A percentile compares a stretch with the other conserved stretches of the same genome.
Evolutionary conservation across 2,113 vertebrate genomes (phyloP).

Genomic region (Hymenochirus boettgeri): DNA sequence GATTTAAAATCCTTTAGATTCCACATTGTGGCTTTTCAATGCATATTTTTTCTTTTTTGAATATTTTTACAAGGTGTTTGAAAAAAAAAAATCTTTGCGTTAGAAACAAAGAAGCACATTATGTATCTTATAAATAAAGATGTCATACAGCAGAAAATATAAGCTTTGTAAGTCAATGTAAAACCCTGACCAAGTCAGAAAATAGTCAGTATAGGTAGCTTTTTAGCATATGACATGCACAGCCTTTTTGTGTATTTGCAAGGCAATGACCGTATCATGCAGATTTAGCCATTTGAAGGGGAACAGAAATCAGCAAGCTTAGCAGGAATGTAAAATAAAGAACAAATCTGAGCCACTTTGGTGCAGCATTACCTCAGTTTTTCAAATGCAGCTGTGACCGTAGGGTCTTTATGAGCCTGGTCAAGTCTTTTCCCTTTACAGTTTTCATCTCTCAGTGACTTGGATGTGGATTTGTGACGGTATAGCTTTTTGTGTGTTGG

Average conservation of each 20-base stretch:
- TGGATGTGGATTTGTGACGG: constrained; percentile 96
- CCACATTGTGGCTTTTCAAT: constrained; percentile 62
- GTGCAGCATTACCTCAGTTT: constrained; percentile 99
- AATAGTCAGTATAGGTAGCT: constrained; percentile 92
- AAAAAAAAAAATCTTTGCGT: constrained; percentile 54
- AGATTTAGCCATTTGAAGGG: constrained; percentile 70
- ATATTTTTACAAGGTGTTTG: constrained; percentile 50
- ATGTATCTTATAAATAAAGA: constrained; percentile 63
- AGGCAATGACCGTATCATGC: constrained; percentile 87
- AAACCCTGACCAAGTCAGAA: constrained; percentile 89
- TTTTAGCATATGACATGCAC: constrained; percentile 92
- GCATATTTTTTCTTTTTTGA: constrained; percentile 51
- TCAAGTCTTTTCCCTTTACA: constrained; percentile 89
- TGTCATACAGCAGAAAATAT: constrained; percentile 87
- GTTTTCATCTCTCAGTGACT: constrained; percentile 92
- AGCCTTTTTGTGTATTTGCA: constrained; percentile 63
- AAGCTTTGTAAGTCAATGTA: constrained; percentile 72
- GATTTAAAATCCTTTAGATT: constrained; percentile 61
- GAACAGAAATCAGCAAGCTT: constrained; percentile 60
- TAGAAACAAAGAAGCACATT: constrained; percentile 60
- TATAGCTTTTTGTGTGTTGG: constrained; percentile 98
- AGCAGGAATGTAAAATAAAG: constrained; percentile 68
- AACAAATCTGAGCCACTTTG: constrained; percentile 80
- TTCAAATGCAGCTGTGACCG: constrained; percentile 94
- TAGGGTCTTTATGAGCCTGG: constrained; percentile 86